Evolutionary conservation across 2,797 vertebrate genomes (phyloP), one percentile per base, ranked within the genome.

Genomic region (Sparus aurata): DNA sequence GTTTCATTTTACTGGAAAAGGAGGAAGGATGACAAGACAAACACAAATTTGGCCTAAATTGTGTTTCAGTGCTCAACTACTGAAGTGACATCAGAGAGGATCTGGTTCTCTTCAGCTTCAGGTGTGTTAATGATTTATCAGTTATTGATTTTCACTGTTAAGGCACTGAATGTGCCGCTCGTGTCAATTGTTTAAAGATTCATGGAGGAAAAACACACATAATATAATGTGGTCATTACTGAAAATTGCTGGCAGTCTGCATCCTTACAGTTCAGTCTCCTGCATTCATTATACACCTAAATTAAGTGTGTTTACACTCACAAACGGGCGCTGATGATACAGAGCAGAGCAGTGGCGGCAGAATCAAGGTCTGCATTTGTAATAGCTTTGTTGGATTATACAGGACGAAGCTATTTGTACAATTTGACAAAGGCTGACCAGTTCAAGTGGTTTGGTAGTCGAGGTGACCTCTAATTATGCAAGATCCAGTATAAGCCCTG

Each of bases 71-170:
- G 7, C 46, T 17, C 10, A 12, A 17, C 52, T 17, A 18, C 46
- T 30, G 11, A 52, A 45, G n/a, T 12, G 25, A 65, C 22, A 65
- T 23, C 22, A 38, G 12, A 47, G 30, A 60, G n/a, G 5, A 25
- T 62, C 20, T 7, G 18, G 38, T 17, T 52, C 43, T 58, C 54
- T n/a, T 34, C 12, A 55, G n/a, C 15, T 9, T 10, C 10, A 13
- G 4, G 12, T 9, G 27, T 16, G 59, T 82, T 68, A 73, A 81
- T 81, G 43, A 77, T 72, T 75, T n/a, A 61, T 63, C 25, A 60
- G n/a, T 61, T 43, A 80, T 58, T 27, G 68, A 83, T 83, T 17
- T 49, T 55, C 2, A 0, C 64, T 4, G 47, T 34, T 46, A 46
- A 58, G 47, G 45, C 57, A 58, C 4, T 10, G 43, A 75, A 23